Percentiles rank a stretch among this genome's conserved stretches.
These are phyloP conservation scores for Rhyacichthys aspro DNA, from an alignment of 2,797 vertebrate genomes.

Conservation along the genomic window DNA sequence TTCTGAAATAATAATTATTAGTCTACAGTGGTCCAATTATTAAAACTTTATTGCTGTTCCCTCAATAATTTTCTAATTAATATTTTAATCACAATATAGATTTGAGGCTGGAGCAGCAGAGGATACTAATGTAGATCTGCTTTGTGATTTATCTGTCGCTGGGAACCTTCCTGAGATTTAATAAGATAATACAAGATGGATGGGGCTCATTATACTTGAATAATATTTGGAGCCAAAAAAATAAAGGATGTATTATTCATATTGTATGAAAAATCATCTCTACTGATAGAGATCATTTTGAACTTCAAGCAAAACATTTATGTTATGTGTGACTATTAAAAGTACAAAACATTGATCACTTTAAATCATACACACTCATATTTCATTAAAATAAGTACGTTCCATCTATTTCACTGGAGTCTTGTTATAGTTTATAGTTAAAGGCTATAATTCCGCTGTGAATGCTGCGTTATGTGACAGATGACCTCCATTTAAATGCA, in stretches of 20 bases:
- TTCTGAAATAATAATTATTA: slow-evolving; percentile 63
- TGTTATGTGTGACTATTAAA: slow-evolving; percentile 17
- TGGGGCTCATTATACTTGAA: slow-evolving; percentile 22
- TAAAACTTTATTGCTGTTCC: slow-evolving; percentile 43
- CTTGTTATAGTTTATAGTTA: slow-evolving; percentile 1
- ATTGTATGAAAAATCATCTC: background rate
- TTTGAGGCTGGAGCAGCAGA: slow-evolving; percentile 11
- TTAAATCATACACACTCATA: slow-evolving; percentile 1
- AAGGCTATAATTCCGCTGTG: slow-evolving; percentile 1
- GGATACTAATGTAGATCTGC: slow-evolving; percentile 20
- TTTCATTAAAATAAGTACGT: slow-evolving; percentile 11
- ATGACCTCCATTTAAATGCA: slow-evolving; percentile 18
- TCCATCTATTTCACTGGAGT: background rate
- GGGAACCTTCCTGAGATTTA: slow-evolving; percentile 28
- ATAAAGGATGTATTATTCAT: slow-evolving; percentile 13
- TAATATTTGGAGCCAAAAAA: slow-evolving; percentile 19
- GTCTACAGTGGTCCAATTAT: slow-evolving; percentile 60
- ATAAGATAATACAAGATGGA: slow-evolving; percentile 36
- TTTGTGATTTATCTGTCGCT: slow-evolving; percentile 24
- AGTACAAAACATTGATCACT: slow-evolving; percentile 9
- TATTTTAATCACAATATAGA: slow-evolving; percentile 47
- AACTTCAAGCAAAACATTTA: background rate
- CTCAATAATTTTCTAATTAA: slow-evolving; percentile 59
- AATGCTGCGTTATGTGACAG: slow-evolving; percentile 7
- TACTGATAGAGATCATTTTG: slow-evolving; percentile 5